Percentiles rank a stretch among this genome's conserved stretches.
Evolutionary conservation across 2,888 invertebrate species (phyloP).

Genomic region (Pandemis heparana): DNA sequence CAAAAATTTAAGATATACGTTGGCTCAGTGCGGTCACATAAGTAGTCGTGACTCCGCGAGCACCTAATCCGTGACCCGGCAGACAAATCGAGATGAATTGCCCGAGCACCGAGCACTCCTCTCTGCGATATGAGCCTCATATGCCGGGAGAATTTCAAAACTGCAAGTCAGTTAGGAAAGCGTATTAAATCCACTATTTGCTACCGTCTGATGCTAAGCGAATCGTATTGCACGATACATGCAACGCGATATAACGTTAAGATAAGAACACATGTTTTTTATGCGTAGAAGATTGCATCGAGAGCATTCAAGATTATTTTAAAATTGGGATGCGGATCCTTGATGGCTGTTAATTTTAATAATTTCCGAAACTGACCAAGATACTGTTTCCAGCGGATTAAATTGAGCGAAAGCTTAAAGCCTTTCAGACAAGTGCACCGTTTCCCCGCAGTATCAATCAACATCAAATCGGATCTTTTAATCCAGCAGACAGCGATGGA

Average conservation of each 20-base stretch:
- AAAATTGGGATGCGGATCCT: conserved; percentile 44
- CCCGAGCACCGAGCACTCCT: conserved; percentile 56
- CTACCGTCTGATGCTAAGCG: conserved; percentile 22
- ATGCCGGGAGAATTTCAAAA: conserved; percentile 54
- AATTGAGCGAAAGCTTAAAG: conserved; percentile 49
- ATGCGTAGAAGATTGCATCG: too few species aligned
- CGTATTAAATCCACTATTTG: conserved; percentile 36
- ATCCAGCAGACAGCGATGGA: conserved; percentile 63
- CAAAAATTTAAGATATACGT: conserved; percentile 31
- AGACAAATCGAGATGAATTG: conserved; percentile 84
- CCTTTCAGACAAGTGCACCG: conserved; percentile 54
- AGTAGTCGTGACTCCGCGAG: conserved; percentile 73
- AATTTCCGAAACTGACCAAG: conserved; percentile 47
- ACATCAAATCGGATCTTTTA: conserved; percentile 74
- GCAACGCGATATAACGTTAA: neutral
- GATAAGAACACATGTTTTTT: neutral
- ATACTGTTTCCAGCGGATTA: conserved; percentile 38
- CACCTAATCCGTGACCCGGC: conserved; percentile 70
- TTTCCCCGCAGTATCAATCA: conserved; percentile 76
- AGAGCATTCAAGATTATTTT: neutral
- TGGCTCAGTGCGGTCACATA: conserved; percentile 39
- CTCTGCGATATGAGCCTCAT: conserved; percentile 25
- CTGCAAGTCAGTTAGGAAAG: conserved; percentile 36
- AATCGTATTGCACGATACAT: conserved; percentile 20
- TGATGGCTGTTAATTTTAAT: conserved; percentile 67